Base-by-base conservation (phyloP, 2,888 invertebrate species). In the Brenthis hecate region DNA sequence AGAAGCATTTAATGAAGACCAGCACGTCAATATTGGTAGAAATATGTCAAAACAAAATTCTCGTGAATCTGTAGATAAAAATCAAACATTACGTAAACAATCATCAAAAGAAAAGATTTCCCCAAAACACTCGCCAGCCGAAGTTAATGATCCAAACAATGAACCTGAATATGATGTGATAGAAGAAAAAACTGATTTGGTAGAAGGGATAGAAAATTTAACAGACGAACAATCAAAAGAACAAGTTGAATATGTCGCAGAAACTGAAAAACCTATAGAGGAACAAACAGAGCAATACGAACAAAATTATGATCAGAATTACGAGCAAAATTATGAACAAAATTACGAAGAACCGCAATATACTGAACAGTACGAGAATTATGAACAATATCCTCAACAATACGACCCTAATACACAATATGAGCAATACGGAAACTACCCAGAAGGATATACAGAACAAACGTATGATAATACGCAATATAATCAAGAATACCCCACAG, bases 331-430 rank as follows among this genome's bases (percentile, higher is more conserved):
- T 73, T 82, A 83, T 43, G 79, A 78, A 14, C 78, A 82, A 72
- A 80, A 80, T 66, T 81, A 80, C 66, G 83, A 84, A 65, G 83
- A 86, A 73, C 81, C 79, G n/a, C 80, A 78, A 66, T 83, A 82
- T 66, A 77, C 80, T 58, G 85, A 87, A 58, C 86, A 87, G 65
- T 86, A 86, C 63, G 85, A 85, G 70, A 85, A 87, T 72, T 87
- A 88, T 68, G 85, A 85, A 68, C 85, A 86, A 32, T 85, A 85
- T 74, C 82, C 82, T 60, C 82, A 85, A 70, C 16, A 51, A 23
- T 66, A 61, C 14, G 85, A 87, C 71, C 83, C 85, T 8, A 85
- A 85, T 64, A 81, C 80, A 60, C 83, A 87, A 55, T 88, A 88
- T 71, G 84, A 82, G 14, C 84, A 87, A 56, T 86, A 84, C 68